These are phyloP conservation scores for Ditylenchus dipsaci DNA, from an alignment of 1,140 invertebrate genomes.

Conservation along the genomic window DNA sequence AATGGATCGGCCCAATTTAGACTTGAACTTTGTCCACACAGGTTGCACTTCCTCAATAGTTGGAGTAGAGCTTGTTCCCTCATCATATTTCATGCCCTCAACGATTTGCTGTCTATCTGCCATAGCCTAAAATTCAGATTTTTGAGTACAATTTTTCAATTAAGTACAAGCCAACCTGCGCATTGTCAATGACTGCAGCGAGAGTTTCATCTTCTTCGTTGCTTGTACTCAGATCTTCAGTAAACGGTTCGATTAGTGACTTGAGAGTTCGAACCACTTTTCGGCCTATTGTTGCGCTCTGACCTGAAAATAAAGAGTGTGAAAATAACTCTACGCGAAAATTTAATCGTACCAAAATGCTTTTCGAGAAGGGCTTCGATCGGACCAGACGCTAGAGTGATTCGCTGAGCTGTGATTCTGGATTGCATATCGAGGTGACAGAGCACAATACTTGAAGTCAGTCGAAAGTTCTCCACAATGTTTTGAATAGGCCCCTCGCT, in stretches of 20 bases:
- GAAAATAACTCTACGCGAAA: neutral
- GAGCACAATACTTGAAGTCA: constrained; percentile 32
- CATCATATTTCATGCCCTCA: neutral
- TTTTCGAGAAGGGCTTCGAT: constrained; percentile 39
- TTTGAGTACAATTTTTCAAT: neutral
- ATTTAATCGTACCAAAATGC: constrained; percentile 22
- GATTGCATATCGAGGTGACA: constrained; percentile 38
- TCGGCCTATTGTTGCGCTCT: constrained; percentile 12
- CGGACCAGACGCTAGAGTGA: constrained; percentile 27
- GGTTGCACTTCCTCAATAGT: constrained; percentile 12
- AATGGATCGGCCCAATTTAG: constrained; percentile 19
- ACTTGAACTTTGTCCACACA: constrained; percentile 35
- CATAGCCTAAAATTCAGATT: neutral
- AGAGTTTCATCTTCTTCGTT: constrained; percentile 36
- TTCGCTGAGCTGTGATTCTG: constrained; percentile 21
- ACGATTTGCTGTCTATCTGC: neutral
- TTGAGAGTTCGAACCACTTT: constrained; percentile 23
- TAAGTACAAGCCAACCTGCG: constrained; percentile 2
- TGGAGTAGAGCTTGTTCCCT: neutral
- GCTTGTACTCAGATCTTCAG: constrained; percentile 17
- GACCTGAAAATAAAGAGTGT: neutral
- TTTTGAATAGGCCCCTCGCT: constrained; percentile 28
- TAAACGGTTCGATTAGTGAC: constrained; percentile 30
- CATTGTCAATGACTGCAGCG: constrained; percentile 18
- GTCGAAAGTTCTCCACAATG: constrained; percentile 35